Evolutionary conservation across 2,113 vertebrate genomes (phyloP).

Genomic region (Datnioides undecimradiatus): DNA sequence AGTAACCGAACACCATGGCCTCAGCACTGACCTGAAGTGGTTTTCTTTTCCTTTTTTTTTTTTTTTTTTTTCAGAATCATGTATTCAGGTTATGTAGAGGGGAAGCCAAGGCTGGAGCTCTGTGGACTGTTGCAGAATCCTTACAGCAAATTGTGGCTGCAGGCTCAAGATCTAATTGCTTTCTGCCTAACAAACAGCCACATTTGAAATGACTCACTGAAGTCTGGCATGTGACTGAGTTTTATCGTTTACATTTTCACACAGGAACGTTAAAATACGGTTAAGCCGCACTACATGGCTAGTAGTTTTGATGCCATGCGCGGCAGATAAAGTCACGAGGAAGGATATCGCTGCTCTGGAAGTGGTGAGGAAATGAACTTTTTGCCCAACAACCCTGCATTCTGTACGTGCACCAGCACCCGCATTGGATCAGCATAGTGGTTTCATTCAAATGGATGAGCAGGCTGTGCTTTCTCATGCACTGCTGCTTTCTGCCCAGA

Average conservation of each 20-base stretch:
- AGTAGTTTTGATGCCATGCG: too few relatives aligned
- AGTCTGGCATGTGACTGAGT: background rate
- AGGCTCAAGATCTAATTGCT: background rate
- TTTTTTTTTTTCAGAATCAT: background rate
- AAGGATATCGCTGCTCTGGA: too few relatives aligned
- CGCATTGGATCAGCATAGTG: too few relatives aligned
- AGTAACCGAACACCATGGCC: constrained; percentile 52
- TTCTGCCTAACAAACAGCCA: rapidly evolving
- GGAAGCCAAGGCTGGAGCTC: constrained; percentile 8
- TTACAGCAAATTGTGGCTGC: background rate
- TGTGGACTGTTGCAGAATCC: background rate
- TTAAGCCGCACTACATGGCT: too few relatives aligned
- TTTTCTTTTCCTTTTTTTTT: background rate
- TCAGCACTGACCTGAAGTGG: constrained; percentile 47
- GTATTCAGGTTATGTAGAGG: background rate
- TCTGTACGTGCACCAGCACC: too few relatives aligned
- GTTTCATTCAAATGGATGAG: too few relatives aligned
- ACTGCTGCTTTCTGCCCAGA: too few relatives aligned
- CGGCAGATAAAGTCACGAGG: too few relatives aligned
- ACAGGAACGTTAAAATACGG: background rate
- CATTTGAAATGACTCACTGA: background rate
- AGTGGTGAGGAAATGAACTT: too few relatives aligned
- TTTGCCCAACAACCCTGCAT: too few relatives aligned
- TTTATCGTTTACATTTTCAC: background rate
- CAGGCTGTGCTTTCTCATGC: too few relatives aligned